Evolutionary conservation across 1,140 invertebrate species (phyloP).

Genomic region (Pissodes strobi): DNA sequence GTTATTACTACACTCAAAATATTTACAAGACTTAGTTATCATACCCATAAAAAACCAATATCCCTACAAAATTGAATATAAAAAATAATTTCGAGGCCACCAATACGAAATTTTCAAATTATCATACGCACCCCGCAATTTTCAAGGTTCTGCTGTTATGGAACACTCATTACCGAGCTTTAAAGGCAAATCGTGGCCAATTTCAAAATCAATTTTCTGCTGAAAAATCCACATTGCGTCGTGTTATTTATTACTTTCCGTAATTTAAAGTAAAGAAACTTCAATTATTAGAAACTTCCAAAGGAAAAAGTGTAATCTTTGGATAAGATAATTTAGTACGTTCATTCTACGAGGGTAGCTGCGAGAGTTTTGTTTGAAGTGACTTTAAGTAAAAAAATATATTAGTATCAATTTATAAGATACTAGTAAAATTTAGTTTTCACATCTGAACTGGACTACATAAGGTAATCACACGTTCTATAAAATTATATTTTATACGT

Average conservation of each 20-base stretch:
- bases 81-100: not conserved
- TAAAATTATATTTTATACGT: too few species aligned
- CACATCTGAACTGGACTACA: too few species aligned
- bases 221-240: conserved; percentile 13
- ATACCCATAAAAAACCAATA: too few species aligned
- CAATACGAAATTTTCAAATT: not conserved
- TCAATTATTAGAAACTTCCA: conserved; percentile 1
- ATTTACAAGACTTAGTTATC: too few species aligned
- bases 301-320: conserved; percentile 2
- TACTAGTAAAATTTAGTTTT: too few species aligned
- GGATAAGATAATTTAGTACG: not conserved
- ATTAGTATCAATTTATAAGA: too few species aligned
- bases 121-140: not conserved
- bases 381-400: too few species aligned
- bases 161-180: conserved; percentile 21
- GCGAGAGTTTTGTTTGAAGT: too few species aligned
- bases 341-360: too few species aligned
- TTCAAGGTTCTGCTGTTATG: conserved; percentile 15
- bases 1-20: too few species aligned
- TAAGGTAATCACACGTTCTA: too few species aligned
- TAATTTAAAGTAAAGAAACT: conserved; percentile 10
- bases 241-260: conserved; percentile 11
- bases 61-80: too few species aligned
- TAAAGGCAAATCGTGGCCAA: conserved; percentile 12
- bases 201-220: conserved; percentile 17